Evolutionary conservation across 2,888 invertebrate species (phyloP).

Genomic region (Noctua fimbriata): DNA sequence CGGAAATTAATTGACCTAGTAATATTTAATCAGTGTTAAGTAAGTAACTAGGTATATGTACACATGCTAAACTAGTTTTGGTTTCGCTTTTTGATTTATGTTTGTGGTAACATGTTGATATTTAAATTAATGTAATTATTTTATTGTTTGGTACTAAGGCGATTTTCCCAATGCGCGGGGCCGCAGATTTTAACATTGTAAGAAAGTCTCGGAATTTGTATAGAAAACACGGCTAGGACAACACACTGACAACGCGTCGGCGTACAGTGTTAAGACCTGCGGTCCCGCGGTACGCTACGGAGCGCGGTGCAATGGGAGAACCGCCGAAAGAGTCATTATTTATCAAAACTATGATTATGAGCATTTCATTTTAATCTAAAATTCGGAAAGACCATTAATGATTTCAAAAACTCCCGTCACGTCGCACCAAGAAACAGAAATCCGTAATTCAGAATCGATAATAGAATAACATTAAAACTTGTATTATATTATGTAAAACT

Average conservation of each 20-base stretch:
- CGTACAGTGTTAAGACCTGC: too few relatives aligned
- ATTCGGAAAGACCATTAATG: slow-evolving; percentile 8
- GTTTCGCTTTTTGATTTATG: slow-evolving; percentile 68
- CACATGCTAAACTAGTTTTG: slow-evolving; percentile 73
- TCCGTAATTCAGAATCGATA: slow-evolving; percentile 48
- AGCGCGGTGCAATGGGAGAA: too few relatives aligned
- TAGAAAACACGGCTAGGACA: too few relatives aligned
- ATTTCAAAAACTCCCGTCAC: slow-evolving; percentile 28
- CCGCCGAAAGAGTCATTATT: not conserved
- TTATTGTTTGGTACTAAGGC: slow-evolving; percentile 13
- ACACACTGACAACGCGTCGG: too few relatives aligned
- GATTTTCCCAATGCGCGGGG: too few relatives aligned
- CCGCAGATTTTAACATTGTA: too few relatives aligned
- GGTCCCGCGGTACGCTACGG: too few relatives aligned
- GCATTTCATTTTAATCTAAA: not conserved
- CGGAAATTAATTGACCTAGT: slow-evolving; percentile 81
- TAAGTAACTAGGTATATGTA: slow-evolving; percentile 59
- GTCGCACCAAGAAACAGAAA: slow-evolving; percentile 23
- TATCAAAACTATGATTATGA: not conserved
- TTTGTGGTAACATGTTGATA: slow-evolving; percentile 39
- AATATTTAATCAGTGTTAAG: slow-evolving; percentile 76
- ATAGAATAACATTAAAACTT: slow-evolving; percentile 59
- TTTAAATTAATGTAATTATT: slow-evolving; percentile 23
- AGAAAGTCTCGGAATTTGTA: too few relatives aligned
- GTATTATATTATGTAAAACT: slow-evolving; percentile 57